Conservation (phyloP, 2,113 vertebrate genomes). For the Asarcornis scutulata region DNA sequence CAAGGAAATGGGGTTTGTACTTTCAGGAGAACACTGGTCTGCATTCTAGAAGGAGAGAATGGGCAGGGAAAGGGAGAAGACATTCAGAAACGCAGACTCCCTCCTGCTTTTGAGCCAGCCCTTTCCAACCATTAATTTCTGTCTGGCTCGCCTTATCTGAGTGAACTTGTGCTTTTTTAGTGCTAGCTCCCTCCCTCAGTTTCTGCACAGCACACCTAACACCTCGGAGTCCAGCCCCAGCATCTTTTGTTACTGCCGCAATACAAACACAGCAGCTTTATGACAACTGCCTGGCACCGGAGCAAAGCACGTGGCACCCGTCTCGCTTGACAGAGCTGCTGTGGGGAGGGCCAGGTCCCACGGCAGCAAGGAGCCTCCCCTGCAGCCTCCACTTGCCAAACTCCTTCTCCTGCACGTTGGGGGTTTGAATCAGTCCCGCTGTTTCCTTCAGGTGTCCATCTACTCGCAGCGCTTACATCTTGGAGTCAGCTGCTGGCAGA, state of each 20-base stretch:
- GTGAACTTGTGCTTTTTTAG: neutral
- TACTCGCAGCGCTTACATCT: neutral
- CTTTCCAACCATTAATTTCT: neutral
- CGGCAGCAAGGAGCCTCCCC: neutral
- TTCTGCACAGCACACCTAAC: neutral
- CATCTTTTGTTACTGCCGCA: neutral
- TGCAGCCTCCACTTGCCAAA: neutral
- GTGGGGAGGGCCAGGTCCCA: neutral
- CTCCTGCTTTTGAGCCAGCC: neutral
- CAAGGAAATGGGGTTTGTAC: neutral
- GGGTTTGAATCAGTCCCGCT: neutral
- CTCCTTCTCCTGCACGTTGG: neutral
- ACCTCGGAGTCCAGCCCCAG: neutral
- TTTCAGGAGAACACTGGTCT: neutral
- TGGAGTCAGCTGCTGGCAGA: neutral
- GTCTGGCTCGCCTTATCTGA: neutral
- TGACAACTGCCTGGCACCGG: neutral
- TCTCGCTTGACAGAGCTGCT: neutral
- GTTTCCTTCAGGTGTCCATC: neutral
- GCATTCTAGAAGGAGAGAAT: neutral
- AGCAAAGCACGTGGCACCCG: neutral
- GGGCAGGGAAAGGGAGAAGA: neutral
- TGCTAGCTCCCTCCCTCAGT: neutral
- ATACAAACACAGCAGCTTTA: neutral
- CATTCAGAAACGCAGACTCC: neutral